Base-by-base conservation (phyloP, 2,888 invertebrate species). In the Norana najaformis region DNA sequence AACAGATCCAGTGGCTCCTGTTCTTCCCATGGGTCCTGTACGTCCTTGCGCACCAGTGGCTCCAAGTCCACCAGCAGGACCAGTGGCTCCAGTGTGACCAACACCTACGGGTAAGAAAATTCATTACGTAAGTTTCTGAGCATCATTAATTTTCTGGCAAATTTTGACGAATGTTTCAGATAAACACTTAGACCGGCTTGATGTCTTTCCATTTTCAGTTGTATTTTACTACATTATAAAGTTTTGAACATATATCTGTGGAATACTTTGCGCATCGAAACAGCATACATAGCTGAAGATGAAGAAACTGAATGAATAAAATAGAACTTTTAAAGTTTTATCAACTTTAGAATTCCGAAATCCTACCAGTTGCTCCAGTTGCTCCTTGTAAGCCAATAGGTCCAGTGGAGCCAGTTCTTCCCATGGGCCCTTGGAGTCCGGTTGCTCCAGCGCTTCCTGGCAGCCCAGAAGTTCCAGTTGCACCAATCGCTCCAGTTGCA, bases 81-180 rank as follows among this genome's bases (percentile, higher is more conserved):
- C 85, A 37, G 85, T 85, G 36, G 85, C 85, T 36, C 85, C 85
- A 85, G 85, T 85, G 23, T 23, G 36, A 85, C 85, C 85, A n/a
- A 85, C 37, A 1, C 85, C 85, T 85, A 23, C 36, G 35, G 6
- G 35, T 35, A n/a, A n/a, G 30, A 69, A 69, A 69, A n/a, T 69
- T 69, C 30, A n/a, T n/a, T 69, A 11, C n/a, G 69, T 69, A 69
- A 69, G 30, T 23, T 69, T 16, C 11, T 8, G 0, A 69, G 69
- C 13, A 5, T n/a, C 30, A 69, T 5, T 69, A n/a, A n/a, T 8
- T 11, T 69, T n/a, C 30, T 69, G 69, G n/a, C 30, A 30, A 3
- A n/a, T 69, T 5, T 8, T 69, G n/a, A n/a, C n/a, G n/a, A n/a
- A n/a, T n/a, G n/a, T n/a, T n/a, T n/a, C n/a, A 6, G 47, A 6